phyloP scores from a whole-genome alignment of 2,797 vertebrate species.

The Sparus aurata region DNA sequence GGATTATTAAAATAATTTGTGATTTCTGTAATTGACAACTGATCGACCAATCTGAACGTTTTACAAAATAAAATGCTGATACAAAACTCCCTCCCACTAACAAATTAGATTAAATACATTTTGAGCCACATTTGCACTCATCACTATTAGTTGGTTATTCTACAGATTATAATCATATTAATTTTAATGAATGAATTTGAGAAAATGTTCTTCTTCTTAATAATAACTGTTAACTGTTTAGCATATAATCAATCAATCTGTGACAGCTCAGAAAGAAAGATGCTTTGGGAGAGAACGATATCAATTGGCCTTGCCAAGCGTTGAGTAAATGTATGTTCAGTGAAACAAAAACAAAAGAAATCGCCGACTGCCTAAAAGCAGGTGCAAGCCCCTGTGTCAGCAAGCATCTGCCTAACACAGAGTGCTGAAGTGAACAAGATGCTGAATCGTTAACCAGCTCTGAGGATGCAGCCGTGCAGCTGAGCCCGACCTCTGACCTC shows the following conservation, averaged over 20 bases:
- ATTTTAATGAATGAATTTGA: background rate
- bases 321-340: background rate
- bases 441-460: conserved; percentile 52
- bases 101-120: too few relatives aligned
- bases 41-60: background rate
- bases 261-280: background rate
- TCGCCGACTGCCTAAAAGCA: conserved; percentile 40
- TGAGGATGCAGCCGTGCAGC: conserved; percentile 44
- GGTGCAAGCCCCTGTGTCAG: conserved; percentile 56
- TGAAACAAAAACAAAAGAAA: background rate
- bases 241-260: background rate
- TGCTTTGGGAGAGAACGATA: background rate
- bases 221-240: too few relatives aligned
- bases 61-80: background rate
- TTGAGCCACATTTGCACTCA: too few relatives aligned
- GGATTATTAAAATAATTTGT: too few relatives aligned
- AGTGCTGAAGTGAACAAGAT: conserved; percentile 26
- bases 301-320: background rate
- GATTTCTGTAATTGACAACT: too few relatives aligned
- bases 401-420: conserved; percentile 53
- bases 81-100: background rate
- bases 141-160: background rate
- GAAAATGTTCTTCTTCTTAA: too few relatives aligned
- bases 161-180: background rate
- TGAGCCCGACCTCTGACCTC: conserved; percentile 73